Conservation (phyloP, 2,797 vertebrate species). For the Eutrigla gurnardus region DNA sequence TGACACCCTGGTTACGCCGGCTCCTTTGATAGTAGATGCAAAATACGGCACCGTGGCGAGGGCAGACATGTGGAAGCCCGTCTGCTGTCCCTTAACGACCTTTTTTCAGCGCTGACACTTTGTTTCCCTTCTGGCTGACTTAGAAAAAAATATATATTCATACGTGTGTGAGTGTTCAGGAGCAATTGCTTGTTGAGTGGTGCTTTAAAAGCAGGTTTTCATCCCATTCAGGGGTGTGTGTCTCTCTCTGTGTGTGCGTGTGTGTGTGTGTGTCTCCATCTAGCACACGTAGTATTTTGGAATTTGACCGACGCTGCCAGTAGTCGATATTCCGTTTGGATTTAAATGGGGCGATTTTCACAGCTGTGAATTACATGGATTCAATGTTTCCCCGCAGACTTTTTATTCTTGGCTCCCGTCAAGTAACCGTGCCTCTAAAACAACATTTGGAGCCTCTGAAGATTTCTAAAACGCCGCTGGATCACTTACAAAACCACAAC, state of each 20-base stretch:
- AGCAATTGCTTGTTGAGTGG: slow-evolving; percentile 10
- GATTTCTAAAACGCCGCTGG: slow-evolving; percentile 36
- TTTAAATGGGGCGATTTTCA: slow-evolving; percentile 44
- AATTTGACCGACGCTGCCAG: slow-evolving; percentile 39
- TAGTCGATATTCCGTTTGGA: slow-evolving; percentile 36
- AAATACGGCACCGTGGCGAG: slow-evolving; percentile 14
- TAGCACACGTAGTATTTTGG: slow-evolving; percentile 25
- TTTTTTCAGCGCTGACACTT: slow-evolving; percentile 56
- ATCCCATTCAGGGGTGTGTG: slow-evolving; percentile 52
- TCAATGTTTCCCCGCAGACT: slow-evolving; percentile 43
- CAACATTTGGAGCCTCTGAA: slow-evolving; percentile 40
- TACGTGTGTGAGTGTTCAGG: neutral
- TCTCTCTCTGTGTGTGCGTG: slow-evolving; percentile 21
- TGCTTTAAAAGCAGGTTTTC: slow-evolving; percentile 62
- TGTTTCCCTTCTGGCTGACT: slow-evolving; percentile 47
- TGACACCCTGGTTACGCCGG: slow-evolving; percentile 26
- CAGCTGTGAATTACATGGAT: slow-evolving; percentile 48
- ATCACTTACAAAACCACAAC: slow-evolving; percentile 21
- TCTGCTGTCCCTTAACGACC: slow-evolving; percentile 53
- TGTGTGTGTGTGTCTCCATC: slow-evolving; percentile 7
- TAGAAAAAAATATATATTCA: no score
- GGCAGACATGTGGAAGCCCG: slow-evolving; percentile 47
- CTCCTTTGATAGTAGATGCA: slow-evolving; percentile 37
- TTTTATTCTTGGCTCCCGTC: slow-evolving; percentile 43
- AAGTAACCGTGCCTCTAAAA: slow-evolving; percentile 35